Evolutionary conservation across 2,888 invertebrate species (phyloP), one percentile per base, ranked within the genome.

Genomic region (Eupithecia exiguata): DNA sequence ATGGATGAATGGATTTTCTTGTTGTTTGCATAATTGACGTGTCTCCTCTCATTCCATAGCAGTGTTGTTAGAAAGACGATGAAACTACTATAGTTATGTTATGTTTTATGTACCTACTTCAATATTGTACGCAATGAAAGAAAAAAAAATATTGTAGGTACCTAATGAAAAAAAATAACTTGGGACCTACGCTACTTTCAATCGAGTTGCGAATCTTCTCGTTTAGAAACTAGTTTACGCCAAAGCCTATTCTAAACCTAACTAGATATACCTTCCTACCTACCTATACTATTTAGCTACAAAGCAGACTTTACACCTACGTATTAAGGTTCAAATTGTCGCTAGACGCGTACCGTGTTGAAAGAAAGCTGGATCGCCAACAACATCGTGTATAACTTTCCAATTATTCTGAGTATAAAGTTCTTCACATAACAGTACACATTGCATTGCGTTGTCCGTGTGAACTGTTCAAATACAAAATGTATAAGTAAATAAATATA

Each of bases 301-400:
- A 58, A 72, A 53, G 58, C 49, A 35, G 66, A 61, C 62, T 67
- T 69, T 70, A 63, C 62, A 25, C 69, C 43, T 66, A 71, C 65
- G 25, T 35, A 58, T 46, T 80, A 62, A 46, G 63, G 43, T 67
- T 72, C 40, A 72, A 69, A 68, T 69, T 61, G 40, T 43, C 69
- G 69, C 63, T 49, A 53, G 40, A 25, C 35, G 67, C 87, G 87
- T 93, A 93, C 93, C 93, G 93, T 92, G 82, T 92, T 92, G 78
- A 88, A 86, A 76, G 92, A 84, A 84, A 92, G 91, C 80, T 83
- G 82, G 76, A 70, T 73, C 82, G 83, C 78, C 69, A 89, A 85
- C 78, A 89, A 85, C 78, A 89, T 81, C 90, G 90, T 89, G 90
- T 89, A 92, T 80, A 87, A 87, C 87, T 91, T 92, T 90, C 87